A percentile compares a stretch with the other conserved stretches of the same genome.
Evolutionary conservation across 2,888 invertebrate species (phyloP).

Genomic region (Coecobrya sp.): DNA sequence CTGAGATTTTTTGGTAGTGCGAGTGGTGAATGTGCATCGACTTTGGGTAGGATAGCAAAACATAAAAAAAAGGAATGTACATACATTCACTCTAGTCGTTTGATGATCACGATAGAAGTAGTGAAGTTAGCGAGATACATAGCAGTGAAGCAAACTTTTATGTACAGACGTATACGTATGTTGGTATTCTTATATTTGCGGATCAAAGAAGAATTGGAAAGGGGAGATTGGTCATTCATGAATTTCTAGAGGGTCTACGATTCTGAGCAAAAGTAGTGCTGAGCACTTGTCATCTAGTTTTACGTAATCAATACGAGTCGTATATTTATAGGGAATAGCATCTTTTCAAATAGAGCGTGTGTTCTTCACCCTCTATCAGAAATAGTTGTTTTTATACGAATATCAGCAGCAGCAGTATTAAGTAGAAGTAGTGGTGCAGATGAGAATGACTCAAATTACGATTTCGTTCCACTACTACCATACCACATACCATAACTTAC

Average conservation of each 20-base stretch:
- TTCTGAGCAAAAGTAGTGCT: slow-evolving; percentile 44
- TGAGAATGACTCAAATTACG: slow-evolving; percentile 74
- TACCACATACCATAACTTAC: slow-evolving; percentile 67
- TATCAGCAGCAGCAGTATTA: neutral
- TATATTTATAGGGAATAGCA: slow-evolving; percentile 68
- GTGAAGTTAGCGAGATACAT: slow-evolving; percentile 50
- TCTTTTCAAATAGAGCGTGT: slow-evolving; percentile 13
- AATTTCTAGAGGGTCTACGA: slow-evolving; percentile 63
- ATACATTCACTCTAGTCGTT: neutral
- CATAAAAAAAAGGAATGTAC: slow-evolving; percentile 24
- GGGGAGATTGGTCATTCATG: slow-evolving; percentile 78
- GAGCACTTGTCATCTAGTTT: slow-evolving; percentile 78
- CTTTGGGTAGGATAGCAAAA: neutral
- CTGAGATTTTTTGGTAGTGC: slow-evolving; percentile 62
- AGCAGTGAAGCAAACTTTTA: neutral
- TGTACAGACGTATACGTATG: neutral
- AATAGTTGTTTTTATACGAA: slow-evolving; percentile 27
- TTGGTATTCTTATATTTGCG: neutral
- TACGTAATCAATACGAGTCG: slow-evolving; percentile 69
- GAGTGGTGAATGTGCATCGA: slow-evolving; percentile 26
- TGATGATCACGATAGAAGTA: slow-evolving; percentile 28
- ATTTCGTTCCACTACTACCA: slow-evolving; percentile 60
- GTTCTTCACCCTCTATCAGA: slow-evolving; percentile 40
- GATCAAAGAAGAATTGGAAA: slow-evolving; percentile 55
- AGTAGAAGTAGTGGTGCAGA: slow-evolving; percentile 11